Evolutionary conservation across 2,888 invertebrate species (phyloP).

Genomic region (Melieria crassipennis): DNA sequence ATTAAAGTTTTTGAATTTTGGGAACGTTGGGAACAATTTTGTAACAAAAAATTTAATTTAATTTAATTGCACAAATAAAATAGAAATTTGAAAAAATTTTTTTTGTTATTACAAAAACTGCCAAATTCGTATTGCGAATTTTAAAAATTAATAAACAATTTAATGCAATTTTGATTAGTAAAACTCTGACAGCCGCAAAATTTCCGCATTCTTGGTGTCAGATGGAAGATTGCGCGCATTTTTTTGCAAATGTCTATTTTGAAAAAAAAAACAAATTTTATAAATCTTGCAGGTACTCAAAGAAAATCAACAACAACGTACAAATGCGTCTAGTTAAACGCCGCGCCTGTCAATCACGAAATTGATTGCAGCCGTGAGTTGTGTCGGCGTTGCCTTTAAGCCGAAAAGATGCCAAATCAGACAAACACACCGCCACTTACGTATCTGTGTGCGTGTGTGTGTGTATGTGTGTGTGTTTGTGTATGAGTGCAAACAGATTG

Average conservation of each 20-base stretch:
- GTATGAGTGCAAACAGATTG: conserved; percentile 27
- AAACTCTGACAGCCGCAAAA: not conserved
- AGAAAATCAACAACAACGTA: conserved; percentile 1
- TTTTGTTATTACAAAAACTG: not conserved
- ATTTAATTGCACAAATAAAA: not conserved
- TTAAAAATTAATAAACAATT: not conserved
- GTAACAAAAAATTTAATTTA: not conserved
- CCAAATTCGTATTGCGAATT: not conserved
- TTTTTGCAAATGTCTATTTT: not conserved
- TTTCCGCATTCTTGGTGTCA: not conserved
- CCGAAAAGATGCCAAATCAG: conserved; percentile 22
- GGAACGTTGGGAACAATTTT: not conserved
- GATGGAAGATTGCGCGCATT: not conserved
- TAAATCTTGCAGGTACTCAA: not conserved
- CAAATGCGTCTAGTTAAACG: not conserved
- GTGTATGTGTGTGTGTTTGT: conserved; percentile 5
- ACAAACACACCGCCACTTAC: not conserved
- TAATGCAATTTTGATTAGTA: not conserved
- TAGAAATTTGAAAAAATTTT: not conserved
- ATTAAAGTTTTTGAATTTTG: not conserved
- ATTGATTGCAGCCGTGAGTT: conserved; percentile 19
- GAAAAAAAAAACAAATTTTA: not conserved
- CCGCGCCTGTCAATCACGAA: conserved; percentile 16
- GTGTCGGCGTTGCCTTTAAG: conserved; percentile 23
- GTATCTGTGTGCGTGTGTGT: not conserved